phyloP scores from a whole-genome alignment of 2,888 invertebrate genomes.

The Hyposoter didymator region DNA sequence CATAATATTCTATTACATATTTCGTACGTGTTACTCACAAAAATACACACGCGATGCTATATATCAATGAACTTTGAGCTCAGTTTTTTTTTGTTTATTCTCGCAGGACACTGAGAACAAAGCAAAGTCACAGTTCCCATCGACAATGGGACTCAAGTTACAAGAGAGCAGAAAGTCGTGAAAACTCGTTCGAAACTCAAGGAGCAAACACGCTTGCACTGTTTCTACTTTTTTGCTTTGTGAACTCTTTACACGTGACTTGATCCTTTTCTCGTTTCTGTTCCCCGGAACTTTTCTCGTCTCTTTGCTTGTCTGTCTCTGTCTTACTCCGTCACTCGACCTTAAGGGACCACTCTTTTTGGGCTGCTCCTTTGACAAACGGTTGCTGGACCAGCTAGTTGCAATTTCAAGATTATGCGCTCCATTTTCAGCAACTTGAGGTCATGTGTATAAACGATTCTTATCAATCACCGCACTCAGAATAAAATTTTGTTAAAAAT shows the following conservation, averaged over 20 bases:
- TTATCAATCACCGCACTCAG: not conserved
- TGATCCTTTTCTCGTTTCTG: conserved; percentile 21
- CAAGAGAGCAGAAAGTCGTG: conserved; percentile 47
- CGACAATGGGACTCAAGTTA: conserved; percentile 54
- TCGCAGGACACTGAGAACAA: conserved; percentile 20
- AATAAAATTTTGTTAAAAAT: no score
- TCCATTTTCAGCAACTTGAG: not conserved
- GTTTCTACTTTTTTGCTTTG: conserved; percentile 26
- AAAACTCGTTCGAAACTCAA: conserved; percentile 28
- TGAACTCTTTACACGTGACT: conserved; percentile 18
- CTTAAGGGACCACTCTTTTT: conserved; percentile 1
- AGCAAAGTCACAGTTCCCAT: conserved; percentile 40
- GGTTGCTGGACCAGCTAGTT: not conserved
- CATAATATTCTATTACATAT: not conserved
- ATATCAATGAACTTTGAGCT: conserved; percentile 40
- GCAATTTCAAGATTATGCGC: not conserved
- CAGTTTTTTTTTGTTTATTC: not conserved
- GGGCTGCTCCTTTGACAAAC: conserved; percentile 19
- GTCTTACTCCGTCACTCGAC: not conserved
- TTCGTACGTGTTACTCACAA: not conserved
- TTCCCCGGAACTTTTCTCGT: conserved; percentile 37
- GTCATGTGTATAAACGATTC: not conserved
- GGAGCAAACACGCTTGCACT: conserved; percentile 27
- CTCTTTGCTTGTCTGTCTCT: conserved; percentile 25
- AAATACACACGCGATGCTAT: conserved; percentile 4